Percentiles rank a stretch among this genome's conserved stretches.
Evolutionary conservation across 2,113 vertebrate species (phyloP).

Genomic region (Eulemur rufifrons): DNA sequence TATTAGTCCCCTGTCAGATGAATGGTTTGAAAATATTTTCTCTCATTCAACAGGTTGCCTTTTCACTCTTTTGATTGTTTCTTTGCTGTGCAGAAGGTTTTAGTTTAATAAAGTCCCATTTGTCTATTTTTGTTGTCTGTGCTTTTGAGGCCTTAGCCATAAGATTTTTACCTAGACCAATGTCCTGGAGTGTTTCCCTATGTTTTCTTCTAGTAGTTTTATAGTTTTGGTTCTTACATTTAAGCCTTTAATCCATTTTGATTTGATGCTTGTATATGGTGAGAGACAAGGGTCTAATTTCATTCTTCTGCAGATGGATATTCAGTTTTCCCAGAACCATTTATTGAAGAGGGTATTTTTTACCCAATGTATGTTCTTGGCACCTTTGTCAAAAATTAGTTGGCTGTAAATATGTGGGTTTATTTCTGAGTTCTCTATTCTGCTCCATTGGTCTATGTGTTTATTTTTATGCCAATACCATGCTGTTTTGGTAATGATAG

Average conservation of each 20-base stretch:
- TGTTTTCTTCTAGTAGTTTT: neutral
- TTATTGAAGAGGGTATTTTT: neutral
- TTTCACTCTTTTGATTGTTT: neutral
- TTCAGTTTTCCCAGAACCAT: neutral
- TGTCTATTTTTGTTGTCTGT: neutral
- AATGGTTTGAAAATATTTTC: neutral
- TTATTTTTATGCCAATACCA: neutral
- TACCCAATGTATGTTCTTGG: neutral
- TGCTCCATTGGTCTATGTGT: neutral
- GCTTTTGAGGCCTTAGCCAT: neutral
- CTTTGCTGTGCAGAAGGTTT: neutral
- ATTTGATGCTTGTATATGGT: neutral
- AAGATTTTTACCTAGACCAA: neutral
- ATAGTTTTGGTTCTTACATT: neutral
- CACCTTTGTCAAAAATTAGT: neutral
- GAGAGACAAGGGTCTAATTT: neutral
- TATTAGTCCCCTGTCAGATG: neutral
- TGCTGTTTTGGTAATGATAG: neutral
- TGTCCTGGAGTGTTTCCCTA: neutral
- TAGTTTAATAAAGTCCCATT: neutral
- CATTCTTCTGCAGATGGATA: neutral
- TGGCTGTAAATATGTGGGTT: neutral
- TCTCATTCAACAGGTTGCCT: neutral
- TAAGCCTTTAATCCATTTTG: neutral
- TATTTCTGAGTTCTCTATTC: neutral